Conservation (phyloP, 2,888 invertebrate species). For the Mimas tiliae region DNA sequence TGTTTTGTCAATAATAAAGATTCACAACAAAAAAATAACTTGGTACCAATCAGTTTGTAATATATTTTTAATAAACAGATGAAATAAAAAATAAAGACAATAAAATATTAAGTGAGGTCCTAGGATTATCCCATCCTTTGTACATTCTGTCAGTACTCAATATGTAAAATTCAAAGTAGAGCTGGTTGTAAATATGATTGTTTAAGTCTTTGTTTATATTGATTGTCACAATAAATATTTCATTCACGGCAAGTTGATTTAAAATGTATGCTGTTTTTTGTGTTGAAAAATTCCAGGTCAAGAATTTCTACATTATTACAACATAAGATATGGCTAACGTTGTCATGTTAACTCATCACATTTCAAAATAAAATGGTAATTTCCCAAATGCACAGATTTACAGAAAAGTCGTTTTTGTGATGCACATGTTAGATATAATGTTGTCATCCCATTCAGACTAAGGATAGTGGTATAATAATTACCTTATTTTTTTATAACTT, state of each 20-base stretch:
- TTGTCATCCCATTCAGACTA: no score
- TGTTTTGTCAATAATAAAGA: slow-evolving; percentile 76
- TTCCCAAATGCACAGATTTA: no score
- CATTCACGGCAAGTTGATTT: background rate
- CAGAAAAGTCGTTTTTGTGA: no score
- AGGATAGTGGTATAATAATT: no score
- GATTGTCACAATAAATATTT: background rate
- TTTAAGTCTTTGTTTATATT: background rate
- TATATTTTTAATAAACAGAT: slow-evolving; percentile 43
- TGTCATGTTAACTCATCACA: no score
- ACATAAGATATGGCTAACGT: no score
- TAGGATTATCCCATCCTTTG: slow-evolving; percentile 55
- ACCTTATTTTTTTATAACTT: no score
- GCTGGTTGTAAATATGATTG: background rate
- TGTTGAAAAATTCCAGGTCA: background rate
- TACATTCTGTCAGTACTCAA: slow-evolving; percentile 20
- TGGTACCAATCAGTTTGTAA: slow-evolving; percentile 54
- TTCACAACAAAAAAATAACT: slow-evolving; percentile 59
- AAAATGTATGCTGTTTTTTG: background rate
- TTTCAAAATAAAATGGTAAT: no score
- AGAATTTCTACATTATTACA: background rate
- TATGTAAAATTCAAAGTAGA: background rate
- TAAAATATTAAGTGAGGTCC: slow-evolving; percentile 45
- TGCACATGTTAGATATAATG: no score
- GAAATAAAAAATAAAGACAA: slow-evolving; percentile 41